Conservation (phyloP, 2,113 vertebrate species). For the Chionomys nivalis region DNA sequence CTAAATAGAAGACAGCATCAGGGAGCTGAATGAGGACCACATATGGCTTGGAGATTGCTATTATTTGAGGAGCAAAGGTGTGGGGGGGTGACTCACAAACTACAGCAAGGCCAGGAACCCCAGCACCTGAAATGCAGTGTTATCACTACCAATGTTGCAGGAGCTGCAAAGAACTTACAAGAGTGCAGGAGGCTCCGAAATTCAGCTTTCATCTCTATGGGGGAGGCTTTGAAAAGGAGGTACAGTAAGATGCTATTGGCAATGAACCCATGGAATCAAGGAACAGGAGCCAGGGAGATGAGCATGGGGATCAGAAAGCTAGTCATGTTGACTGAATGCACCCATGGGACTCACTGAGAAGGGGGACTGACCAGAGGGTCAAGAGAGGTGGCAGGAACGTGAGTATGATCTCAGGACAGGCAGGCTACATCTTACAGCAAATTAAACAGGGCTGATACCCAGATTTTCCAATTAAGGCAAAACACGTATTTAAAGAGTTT, state of each 20-base stretch:
- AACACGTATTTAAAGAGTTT: background rate
- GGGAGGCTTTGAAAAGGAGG: background rate
- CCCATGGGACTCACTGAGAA: background rate
- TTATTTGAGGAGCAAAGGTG: background rate
- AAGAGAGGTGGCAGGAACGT: background rate
- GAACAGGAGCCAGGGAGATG: background rate
- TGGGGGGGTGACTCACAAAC: background rate
- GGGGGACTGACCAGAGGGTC: too few species aligned
- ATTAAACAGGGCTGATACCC: background rate
- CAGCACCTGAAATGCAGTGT: background rate
- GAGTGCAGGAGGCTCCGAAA: background rate
- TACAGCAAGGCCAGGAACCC: constrained; percentile 1
- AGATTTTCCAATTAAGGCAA: background rate
- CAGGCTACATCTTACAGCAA: background rate
- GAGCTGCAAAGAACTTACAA: background rate
- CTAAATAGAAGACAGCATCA: background rate
- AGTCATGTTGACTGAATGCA: background rate
- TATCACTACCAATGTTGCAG: background rate
- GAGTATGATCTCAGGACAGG: background rate
- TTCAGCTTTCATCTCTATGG: background rate
- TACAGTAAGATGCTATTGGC: background rate
- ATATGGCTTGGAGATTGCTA: background rate
- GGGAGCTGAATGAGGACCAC: background rate
- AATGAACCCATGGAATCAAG: background rate
- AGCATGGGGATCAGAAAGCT: background rate